Percentiles rank a stretch among this genome's conserved stretches.
phyloP scores from a whole-genome alignment of 2,888 invertebrate genomes.

The Lithodes maja region DNA sequence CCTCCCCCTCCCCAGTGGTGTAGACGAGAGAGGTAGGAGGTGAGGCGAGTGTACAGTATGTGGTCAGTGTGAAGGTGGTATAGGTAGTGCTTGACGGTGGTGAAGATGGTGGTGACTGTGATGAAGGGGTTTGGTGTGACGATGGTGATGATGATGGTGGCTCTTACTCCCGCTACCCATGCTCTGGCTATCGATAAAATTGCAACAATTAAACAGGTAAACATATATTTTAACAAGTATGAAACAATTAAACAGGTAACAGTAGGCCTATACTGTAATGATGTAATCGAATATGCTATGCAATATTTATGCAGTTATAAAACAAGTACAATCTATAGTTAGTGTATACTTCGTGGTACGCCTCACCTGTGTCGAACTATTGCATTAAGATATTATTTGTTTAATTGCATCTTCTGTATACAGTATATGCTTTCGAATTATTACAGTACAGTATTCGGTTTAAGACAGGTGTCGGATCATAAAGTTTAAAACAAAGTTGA shows the following conservation, averaged over 20 bases:
- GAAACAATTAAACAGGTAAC: background rate
- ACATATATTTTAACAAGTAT: background rate
- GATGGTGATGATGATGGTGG: background rate
- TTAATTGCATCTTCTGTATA: no score
- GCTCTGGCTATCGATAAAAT: background rate
- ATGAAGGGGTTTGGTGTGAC: no score
- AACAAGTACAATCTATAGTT: background rate
- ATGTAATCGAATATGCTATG: background rate
- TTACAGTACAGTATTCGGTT: no score
- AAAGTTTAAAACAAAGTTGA: no score
- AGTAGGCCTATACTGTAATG: background rate
- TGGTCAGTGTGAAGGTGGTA: background rate
- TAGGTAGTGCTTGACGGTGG: background rate
- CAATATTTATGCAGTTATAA: background rate
- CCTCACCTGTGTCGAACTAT: no score
- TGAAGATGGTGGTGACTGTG: background rate
- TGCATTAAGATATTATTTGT: no score
- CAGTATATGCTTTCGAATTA: no score
- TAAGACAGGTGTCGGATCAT: no score
- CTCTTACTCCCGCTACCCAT: background rate
- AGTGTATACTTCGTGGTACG: no score
- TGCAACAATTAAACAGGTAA: constrained; percentile 4
- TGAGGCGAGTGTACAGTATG: background rate
- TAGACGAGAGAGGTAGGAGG: background rate
- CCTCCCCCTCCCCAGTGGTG: no score